Evolutionary conservation across 2,888 invertebrate species (phyloP).

Genomic region (Scaptomyza polygonia): DNA sequence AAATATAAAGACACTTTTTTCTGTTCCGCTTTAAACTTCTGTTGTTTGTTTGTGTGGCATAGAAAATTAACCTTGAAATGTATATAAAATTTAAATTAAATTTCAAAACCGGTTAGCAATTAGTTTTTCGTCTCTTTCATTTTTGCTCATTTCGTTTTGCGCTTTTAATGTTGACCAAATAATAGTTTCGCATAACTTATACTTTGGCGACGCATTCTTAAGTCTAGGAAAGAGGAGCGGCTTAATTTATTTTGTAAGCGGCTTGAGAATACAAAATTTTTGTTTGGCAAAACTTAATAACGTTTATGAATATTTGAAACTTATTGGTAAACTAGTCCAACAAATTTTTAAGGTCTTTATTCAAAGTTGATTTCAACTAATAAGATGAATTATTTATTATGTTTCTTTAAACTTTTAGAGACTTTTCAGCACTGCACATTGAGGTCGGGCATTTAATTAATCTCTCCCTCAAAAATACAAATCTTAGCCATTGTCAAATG

Average conservation of each 20-base stretch:
- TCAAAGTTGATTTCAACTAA: background rate
- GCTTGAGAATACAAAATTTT: slow-evolving; percentile 13
- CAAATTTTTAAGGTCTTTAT: slow-evolving; percentile 3
- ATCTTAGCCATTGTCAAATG: slow-evolving; percentile 37
- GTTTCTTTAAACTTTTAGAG: background rate
- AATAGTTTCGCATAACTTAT: slow-evolving; percentile 52
- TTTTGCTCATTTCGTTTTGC: slow-evolving; percentile 18
- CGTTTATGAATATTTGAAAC: slow-evolving; percentile 2
- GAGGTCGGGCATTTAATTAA: slow-evolving; percentile 47
- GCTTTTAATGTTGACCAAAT: slow-evolving; percentile 29
- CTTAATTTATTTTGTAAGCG: slow-evolving; percentile 15
- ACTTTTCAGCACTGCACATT: slow-evolving; percentile 19
- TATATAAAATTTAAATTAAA: slow-evolving; percentile 47
- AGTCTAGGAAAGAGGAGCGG: background rate
- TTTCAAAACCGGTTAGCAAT: slow-evolving; percentile 68
- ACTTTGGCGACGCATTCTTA: slow-evolving; percentile 35
- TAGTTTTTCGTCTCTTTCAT: slow-evolving; percentile 13
- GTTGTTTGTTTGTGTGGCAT: slow-evolving; percentile 43
- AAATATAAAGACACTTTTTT: slow-evolving; percentile 23
- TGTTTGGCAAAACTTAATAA: slow-evolving; percentile 6
- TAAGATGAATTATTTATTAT: background rate
- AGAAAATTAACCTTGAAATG: slow-evolving; percentile 66
- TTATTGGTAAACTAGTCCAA: slow-evolving; percentile 17
- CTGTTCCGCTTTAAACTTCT: slow-evolving; percentile 39
- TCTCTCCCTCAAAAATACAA: slow-evolving; percentile 11